Percentiles rank a stretch among this genome's conserved stretches.
phyloP scores from a whole-genome alignment of 2,797 vertebrate genomes.

The Acanthis flammea region DNA sequence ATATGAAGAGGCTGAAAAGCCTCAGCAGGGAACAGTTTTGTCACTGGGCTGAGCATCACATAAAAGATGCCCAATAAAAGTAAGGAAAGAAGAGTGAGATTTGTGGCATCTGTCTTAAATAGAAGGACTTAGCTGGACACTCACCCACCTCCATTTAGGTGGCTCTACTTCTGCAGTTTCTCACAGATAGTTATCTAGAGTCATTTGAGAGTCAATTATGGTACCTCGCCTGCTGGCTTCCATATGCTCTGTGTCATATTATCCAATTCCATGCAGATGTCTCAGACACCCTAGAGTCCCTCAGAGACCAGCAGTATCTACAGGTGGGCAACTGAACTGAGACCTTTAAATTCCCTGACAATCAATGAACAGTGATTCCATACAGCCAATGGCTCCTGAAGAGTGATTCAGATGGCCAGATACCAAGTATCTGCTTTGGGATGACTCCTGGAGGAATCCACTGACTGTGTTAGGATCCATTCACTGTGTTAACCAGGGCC shows the following conservation, averaged over 20 bases:
- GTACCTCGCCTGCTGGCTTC: neutral
- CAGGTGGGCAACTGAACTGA: neutral
- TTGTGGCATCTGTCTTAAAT: neutral
- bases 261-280: neutral
- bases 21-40: neutral
- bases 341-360: neutral
- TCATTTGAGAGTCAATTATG: neutral
- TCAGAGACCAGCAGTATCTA: neutral
- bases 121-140: neutral
- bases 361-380: neutral
- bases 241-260: neutral
- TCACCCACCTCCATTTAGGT: neutral
- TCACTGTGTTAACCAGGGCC: neutral
- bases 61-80: neutral
- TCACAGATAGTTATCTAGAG: neutral
- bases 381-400: rapidly evolving
- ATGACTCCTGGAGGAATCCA: neutral
- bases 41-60: neutral
- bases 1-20: neutral
- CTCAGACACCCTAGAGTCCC: neutral
- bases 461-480: neutral
- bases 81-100: neutral
- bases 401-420: neutral
- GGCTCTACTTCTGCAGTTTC: neutral
- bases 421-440: neutral